Base-by-base conservation (phyloP, 2,797 vertebrate genomes). In the Zenarchopterus dispar region DNA sequence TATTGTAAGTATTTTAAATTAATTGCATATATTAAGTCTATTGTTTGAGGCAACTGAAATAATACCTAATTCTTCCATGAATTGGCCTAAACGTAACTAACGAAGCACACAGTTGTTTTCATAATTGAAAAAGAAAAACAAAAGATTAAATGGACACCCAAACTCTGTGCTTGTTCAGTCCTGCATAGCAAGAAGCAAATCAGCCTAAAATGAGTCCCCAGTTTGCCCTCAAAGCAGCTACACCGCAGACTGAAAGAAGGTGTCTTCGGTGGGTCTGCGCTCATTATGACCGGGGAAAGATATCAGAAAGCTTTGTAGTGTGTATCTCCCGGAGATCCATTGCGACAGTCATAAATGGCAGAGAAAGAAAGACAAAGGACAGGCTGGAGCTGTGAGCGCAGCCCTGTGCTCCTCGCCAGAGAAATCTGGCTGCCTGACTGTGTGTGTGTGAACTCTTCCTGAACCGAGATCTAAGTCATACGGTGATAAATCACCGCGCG, bases 381-480 rank as follows among this genome's bases (percentile, higher is more conserved):
- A 86, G 82, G 56, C 67, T 79, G 4, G 64, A 79, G 68, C 70
- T 73, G 54, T 72, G 62, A 56, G 78, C 74, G 22, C 74, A 78
- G 71, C 85, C 73, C 81, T 73, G 74, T 73, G 84, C 86, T 84
- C 86, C 80, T 45, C 84, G 81, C 78, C 78, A 60, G 84, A 89
- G 84, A 82, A 89, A 89, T 88, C 89, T 88, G 84, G 85, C 85
- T 86, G 84, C 69, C 78, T 81, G 75, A 73, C 84, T 84, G 64
- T 75, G 84, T 81, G 85, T 78, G 89, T 94, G 96, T 98, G 97
- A 99, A 99, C 97, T 99, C 96, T 99, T 95, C 96, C 95, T 99
- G 97, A 99, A 99, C 97, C 95, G 96, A 96, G 95, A 97, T 98
- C 95, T 95, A 95, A 97, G 97, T 96, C 96, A 88, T 95, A 94